phyloP scores from a whole-genome alignment of 2,113 vertebrate genomes.

The Procapra przewalskii region DNA sequence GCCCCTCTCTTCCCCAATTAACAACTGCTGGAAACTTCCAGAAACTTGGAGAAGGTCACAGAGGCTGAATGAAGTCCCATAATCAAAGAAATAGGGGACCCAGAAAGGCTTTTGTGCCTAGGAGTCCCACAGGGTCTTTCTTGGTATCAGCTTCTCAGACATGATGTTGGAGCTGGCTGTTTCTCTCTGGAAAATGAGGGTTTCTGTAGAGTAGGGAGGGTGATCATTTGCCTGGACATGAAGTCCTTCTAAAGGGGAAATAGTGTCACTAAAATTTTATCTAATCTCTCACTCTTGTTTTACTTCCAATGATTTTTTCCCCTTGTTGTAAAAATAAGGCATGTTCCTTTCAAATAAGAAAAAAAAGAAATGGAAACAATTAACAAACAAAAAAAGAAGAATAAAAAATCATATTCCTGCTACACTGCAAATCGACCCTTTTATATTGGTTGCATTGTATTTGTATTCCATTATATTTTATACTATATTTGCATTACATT shows the following conservation, averaged over 20 bases:
- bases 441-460: not conserved
- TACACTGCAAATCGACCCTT: not conserved
- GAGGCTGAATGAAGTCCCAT: not conserved
- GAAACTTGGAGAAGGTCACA: not conserved
- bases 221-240: not conserved
- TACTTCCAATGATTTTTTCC: not conserved
- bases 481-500: not conserved
- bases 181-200: not conserved
- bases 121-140: not conserved
- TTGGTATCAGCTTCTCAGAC: not conserved
- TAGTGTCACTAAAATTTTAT: not conserved
- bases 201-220: not conserved
- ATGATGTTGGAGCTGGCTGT: not conserved
- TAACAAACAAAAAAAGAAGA: not conserved
- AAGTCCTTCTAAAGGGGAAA: not conserved
- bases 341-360: not conserved
- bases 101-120: not conserved
- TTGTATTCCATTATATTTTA: not conserved
- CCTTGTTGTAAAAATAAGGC: not conserved
- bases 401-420: not conserved
- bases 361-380: not conserved
- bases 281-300: not conserved
- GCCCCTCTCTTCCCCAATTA: not conserved
- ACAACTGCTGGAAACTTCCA: not conserved
- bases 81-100: not conserved